These are phyloP conservation scores for Myrmecophaga tridactyla DNA, from an alignment of 2,113 vertebrate species.

Conservation along the genomic window DNA sequence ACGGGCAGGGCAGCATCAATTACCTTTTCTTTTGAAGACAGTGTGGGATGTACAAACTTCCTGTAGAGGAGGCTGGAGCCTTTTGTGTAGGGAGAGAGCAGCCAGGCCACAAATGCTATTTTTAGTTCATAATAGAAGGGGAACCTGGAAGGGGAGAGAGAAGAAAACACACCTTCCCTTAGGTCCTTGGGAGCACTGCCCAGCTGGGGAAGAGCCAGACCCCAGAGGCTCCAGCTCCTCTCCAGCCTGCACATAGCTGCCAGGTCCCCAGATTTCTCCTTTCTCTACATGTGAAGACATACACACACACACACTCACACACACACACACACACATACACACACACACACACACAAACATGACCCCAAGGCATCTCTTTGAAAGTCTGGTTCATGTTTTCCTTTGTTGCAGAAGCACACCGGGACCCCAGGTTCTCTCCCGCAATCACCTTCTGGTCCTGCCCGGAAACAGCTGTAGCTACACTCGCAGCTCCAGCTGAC, in stretches of 20 bases:
- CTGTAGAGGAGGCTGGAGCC: constrained; percentile 98
- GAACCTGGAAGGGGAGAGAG: constrained; percentile 87
- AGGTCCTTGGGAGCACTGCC: neutral
- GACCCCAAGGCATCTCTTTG: neutral
- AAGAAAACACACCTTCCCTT: constrained; percentile 24
- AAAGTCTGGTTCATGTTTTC: neutral
- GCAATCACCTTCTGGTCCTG: neutral
- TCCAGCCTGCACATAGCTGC: fast-evolving
- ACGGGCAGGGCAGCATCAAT: constrained; percentile 21
- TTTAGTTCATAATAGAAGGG: constrained; percentile 99
- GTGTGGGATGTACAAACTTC: constrained; percentile 98
- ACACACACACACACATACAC: too few relatives aligned
- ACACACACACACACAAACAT: neutral
- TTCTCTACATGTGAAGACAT: neutral
- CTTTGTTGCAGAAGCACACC: neutral
- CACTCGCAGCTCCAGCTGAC: too few relatives aligned
- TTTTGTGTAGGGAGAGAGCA: constrained; percentile 98
- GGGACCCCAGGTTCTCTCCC: neutral
- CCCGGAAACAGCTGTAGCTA: neutral
- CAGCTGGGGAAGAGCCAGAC: neutral
- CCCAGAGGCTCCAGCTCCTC: fast-evolving
- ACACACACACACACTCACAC: too few relatives aligned
- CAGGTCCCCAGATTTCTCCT: neutral
- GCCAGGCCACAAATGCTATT: constrained; percentile 99
- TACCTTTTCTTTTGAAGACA: constrained; percentile 99